phyloP scores from a whole-genome alignment of 1,140 invertebrate genomes.

The Drosophila sucinea region DNA sequence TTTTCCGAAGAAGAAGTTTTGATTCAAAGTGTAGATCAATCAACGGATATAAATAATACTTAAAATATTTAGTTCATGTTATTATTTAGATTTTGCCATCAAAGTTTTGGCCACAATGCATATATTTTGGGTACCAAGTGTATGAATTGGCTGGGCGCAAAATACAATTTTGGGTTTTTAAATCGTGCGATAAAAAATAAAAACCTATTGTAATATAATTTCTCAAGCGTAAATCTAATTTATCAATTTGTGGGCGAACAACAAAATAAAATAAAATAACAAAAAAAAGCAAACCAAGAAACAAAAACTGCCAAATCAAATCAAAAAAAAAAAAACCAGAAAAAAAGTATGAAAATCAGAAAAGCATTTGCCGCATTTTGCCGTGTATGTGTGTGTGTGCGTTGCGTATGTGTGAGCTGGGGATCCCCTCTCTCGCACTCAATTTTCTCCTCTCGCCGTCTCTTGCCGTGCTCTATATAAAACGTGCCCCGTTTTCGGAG shows the following conservation, averaged over 20 bases:
- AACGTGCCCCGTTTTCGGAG: conserved; percentile 54
- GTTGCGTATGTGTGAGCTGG: conserved; percentile 17
- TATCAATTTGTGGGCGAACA: conserved; percentile 66
- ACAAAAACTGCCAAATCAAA: conserved; percentile 43
- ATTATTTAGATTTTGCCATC: too few relatives aligned
- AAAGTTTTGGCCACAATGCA: neutral
- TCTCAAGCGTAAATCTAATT: conserved; percentile 80
- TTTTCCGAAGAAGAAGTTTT: too few relatives aligned
- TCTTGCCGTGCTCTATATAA: conserved; percentile 38
- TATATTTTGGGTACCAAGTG: neutral
- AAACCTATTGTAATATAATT: conserved; percentile 79
- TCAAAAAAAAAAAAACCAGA: conserved; percentile 39
- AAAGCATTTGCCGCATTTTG: conserved; percentile 32
- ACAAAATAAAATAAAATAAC: conserved; percentile 22
- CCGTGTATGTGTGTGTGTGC: conserved; percentile 16
- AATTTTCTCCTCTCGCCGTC: neutral
- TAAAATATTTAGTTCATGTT: too few relatives aligned
- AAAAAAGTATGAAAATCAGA: neutral
- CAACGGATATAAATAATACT: too few relatives aligned
- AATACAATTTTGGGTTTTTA: neutral
- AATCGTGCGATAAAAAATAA: conserved; percentile 35
- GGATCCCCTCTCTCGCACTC: neutral
- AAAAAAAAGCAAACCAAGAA: conserved; percentile 35
- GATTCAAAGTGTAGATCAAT: too few relatives aligned
- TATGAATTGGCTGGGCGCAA: neutral